phyloP scores from a whole-genome alignment of 2,888 invertebrate genomes.

The Sturmia bella region DNA sequence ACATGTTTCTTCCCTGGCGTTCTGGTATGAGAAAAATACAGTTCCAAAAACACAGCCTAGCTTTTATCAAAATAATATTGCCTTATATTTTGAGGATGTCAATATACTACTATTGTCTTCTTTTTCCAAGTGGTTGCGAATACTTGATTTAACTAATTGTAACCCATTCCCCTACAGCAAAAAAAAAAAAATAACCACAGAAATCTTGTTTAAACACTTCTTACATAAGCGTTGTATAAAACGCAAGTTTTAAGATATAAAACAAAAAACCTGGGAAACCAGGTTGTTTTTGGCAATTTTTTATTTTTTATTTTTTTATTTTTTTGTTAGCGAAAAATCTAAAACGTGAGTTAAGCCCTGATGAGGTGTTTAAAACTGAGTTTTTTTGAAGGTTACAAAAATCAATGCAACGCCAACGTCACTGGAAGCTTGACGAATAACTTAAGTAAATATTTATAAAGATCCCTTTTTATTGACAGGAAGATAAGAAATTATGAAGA shows the following conservation, averaged over 20 bases:
- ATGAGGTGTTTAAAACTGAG: conserved; percentile 67
- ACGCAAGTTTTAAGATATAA: conserved; percentile 49
- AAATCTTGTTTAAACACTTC: background rate
- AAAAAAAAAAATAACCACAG: background rate
- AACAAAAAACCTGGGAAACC: conserved; percentile 19
- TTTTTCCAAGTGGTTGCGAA: too few species aligned
- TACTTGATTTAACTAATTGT: too few species aligned
- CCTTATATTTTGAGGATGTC: too few species aligned
- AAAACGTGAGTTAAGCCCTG: conserved; percentile 66
- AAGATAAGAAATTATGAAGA: conserved; percentile 1
- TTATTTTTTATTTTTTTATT: background rate
- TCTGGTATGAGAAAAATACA: too few species aligned
- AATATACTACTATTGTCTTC: too few species aligned
- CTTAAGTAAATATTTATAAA: conserved; percentile 61
- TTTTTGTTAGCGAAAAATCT: conserved; percentile 46
- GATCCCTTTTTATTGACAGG: background rate
- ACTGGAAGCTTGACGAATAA: conserved; percentile 65
- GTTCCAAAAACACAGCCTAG: too few species aligned
- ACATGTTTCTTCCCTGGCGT: too few species aligned
- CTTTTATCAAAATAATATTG: too few species aligned
- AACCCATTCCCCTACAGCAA: background rate
- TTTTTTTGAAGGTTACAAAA: background rate
- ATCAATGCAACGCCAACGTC: background rate
- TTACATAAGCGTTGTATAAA: conserved; percentile 47
- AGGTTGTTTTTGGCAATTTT: conserved; percentile 18